Evolutionary conservation across 1,140 invertebrate species (phyloP).

Genomic region (Apis cerana): DNA sequence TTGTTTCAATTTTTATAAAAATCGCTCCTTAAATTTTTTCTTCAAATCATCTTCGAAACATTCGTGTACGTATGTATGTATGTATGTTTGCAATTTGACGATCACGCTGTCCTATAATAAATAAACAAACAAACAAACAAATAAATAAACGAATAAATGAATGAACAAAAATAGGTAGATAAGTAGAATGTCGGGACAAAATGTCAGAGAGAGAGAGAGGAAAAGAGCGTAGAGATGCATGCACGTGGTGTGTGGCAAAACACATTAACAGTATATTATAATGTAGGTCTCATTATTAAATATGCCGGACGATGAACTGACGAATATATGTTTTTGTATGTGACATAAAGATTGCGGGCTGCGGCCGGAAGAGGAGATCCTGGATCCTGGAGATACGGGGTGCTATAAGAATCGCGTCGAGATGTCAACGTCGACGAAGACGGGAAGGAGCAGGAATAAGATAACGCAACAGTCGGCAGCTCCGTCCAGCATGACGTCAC

Average conservation of each 20-base stretch:
- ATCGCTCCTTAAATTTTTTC: too few relatives aligned
- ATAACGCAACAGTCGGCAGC: not conserved
- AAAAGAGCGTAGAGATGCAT: constrained; percentile 27
- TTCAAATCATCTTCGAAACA: too few relatives aligned
- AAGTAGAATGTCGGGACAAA: not conserved
- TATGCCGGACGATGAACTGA: constrained; percentile 48
- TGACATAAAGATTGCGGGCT: constrained; percentile 76
- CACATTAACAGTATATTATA: constrained; percentile 21
- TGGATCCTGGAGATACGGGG: constrained; percentile 71
- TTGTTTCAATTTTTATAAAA: too few relatives aligned
- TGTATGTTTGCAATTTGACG: too few relatives aligned
- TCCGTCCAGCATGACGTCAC: not conserved
- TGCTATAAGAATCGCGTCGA: constrained; percentile 55
- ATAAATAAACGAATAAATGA: not conserved
- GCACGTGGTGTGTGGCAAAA: constrained; percentile 39
- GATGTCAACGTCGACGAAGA: constrained; percentile 62
- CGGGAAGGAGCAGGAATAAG: constrained; percentile 19
- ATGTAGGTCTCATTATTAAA: constrained; percentile 11
- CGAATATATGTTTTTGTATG: constrained; percentile 69
- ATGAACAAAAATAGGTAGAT: not conserved
- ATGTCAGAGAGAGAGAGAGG: not conserved
- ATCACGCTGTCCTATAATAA: too few relatives aligned
- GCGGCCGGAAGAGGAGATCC: constrained; percentile 70
- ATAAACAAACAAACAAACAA: too few relatives aligned
- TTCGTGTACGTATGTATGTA: too few relatives aligned